Evolutionary conservation across 2,113 vertebrate species (phyloP).

Genomic region (Athene noctua): DNA sequence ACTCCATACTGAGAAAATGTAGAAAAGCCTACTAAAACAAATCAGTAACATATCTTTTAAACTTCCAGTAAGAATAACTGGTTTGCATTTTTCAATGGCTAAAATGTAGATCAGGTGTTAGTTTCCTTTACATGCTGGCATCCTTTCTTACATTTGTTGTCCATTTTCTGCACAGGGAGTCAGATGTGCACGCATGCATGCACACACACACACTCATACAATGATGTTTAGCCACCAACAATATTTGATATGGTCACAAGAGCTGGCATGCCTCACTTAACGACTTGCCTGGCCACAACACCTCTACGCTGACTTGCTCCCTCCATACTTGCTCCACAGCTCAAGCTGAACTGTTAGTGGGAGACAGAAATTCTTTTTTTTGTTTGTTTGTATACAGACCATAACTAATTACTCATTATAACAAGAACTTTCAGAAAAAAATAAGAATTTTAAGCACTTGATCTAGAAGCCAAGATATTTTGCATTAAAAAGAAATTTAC

Average conservation of each 20-base stretch:
- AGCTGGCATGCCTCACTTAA: not conserved
- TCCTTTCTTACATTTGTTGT: not conserved
- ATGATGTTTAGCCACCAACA: not conserved
- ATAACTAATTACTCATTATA: not conserved
- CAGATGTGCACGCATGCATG: not conserved
- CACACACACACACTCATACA: fast-evolving
- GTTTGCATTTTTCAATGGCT: not conserved
- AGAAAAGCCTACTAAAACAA: not conserved
- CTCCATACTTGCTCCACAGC: fast-evolving
- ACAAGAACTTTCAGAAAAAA: not conserved
- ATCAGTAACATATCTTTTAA: not conserved
- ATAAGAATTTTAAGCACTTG: not conserved
- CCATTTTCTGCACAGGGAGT: not conserved
- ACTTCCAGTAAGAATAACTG: not conserved
- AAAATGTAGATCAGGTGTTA: not conserved
- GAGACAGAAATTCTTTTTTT: not conserved
- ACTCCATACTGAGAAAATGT: not conserved
- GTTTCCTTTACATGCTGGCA: not conserved
- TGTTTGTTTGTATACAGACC: not conserved
- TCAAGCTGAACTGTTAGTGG: not conserved
- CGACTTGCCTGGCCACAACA: not conserved
- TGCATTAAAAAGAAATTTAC: not conserved
- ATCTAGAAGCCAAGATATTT: not conserved
- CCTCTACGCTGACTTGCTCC: not conserved
- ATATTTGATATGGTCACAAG: not conserved